Conservation (phyloP, 2,113 vertebrate species). For the Brachirus orientalis region DNA sequence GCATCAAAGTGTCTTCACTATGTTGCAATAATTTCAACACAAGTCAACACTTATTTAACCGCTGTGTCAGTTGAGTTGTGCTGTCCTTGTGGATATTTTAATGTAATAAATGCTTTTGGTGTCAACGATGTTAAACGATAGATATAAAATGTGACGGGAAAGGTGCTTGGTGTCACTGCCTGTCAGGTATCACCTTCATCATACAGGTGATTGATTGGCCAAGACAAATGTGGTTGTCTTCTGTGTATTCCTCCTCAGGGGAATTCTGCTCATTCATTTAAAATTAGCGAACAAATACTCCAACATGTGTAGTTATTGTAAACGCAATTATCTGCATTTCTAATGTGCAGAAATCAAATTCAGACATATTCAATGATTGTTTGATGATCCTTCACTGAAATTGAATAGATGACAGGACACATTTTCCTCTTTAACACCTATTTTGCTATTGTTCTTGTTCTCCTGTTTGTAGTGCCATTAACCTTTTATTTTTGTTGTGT, state of each 20-base stretch:
- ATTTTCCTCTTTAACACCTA: no score
- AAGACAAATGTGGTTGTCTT: background rate
- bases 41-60: background rate
- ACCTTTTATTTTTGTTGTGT: no score
- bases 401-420: no score
- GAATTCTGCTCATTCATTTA: conserved; percentile 29
- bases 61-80: background rate
- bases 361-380: background rate
- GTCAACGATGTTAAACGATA: background rate
- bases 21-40: background rate
- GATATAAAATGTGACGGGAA: background rate
- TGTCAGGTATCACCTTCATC: conserved; percentile 9
- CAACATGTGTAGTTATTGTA: background rate
- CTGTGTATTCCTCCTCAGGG: conserved; percentile 16
- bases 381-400: background rate
- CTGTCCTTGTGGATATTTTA: background rate
- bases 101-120: no score
- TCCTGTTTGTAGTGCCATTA: no score
- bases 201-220: background rate
- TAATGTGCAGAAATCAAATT: background rate
- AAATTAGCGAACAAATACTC: conserved; percentile 8
- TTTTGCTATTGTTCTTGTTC: no score
- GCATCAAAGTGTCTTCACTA: background rate
- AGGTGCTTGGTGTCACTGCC: conserved; percentile 9
- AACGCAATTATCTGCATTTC: background rate